These are phyloP conservation scores for Propithecus perrieri DNA, from an alignment of 2,797 vertebrate genomes.

Conservation along the genomic window DNA sequence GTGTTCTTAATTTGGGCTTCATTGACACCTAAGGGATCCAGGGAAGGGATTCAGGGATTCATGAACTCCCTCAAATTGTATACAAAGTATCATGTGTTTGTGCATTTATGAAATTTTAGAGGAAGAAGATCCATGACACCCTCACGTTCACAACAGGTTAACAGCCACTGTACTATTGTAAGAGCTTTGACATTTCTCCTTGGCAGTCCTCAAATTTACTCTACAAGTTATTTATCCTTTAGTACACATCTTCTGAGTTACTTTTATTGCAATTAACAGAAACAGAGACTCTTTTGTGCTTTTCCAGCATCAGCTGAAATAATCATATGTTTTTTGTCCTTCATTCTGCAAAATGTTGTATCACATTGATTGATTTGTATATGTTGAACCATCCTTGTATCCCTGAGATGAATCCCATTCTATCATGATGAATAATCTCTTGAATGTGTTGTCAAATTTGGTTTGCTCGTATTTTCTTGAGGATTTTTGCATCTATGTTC, in stretches of 20 bases:
- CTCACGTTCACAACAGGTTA: background rate
- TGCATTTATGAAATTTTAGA: conserved; percentile 10
- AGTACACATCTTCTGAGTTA: background rate
- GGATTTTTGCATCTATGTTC: background rate
- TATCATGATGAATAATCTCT: too few relatives aligned
- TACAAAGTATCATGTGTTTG: background rate
- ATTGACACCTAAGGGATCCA: conserved; percentile 10
- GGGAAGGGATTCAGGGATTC: background rate
- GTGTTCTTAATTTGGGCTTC: conserved; percentile 51
- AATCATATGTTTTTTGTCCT: too few relatives aligned
- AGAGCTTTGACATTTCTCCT: background rate
- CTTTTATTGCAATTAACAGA: background rate
- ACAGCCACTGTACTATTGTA: background rate
- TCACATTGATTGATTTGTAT: too few relatives aligned
- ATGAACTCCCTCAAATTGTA: conserved; percentile 38
- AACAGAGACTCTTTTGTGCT: background rate
- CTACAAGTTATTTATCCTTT: background rate
- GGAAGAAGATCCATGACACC: background rate
- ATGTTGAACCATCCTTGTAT: too few relatives aligned
- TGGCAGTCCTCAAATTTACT: background rate
- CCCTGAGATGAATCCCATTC: too few relatives aligned
- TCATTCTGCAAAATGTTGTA: too few relatives aligned
- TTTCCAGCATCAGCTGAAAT: too few relatives aligned
- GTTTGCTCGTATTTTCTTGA: background rate
- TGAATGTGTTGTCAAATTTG: too few relatives aligned